These are phyloP conservation scores for Pygocentrus nattereri DNA, from an alignment of 2,797 vertebrate genomes.

Conservation along the genomic window DNA sequence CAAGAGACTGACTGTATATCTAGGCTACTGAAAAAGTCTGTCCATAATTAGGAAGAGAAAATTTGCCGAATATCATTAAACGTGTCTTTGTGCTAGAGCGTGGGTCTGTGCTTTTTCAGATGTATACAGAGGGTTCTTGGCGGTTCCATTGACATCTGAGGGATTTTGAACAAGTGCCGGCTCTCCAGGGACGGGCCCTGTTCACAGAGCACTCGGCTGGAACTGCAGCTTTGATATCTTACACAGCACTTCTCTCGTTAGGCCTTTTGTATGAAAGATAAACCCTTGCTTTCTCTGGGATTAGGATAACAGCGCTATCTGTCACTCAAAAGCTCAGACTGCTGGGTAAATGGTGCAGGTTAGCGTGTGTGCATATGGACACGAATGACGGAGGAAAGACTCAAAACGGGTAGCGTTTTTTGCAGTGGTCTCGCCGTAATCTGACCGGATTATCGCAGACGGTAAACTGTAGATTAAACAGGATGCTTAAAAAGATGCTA, in stretches of 20 bases:
- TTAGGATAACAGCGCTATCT: slow-evolving; percentile 54
- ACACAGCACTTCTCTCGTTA: slow-evolving; percentile 38
- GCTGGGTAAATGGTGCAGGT: slow-evolving; percentile 34
- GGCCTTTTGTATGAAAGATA: slow-evolving; percentile 39
- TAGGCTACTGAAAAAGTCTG: background rate
- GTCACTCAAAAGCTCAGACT: slow-evolving; percentile 54
- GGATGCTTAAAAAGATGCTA: slow-evolving; percentile 31
- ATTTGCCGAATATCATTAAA: slow-evolving; percentile 38
- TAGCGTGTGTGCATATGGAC: slow-evolving; percentile 48
- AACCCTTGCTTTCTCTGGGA: slow-evolving; percentile 52
- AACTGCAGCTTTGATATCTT: slow-evolving; percentile 46
- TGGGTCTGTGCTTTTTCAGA: slow-evolving; percentile 38
- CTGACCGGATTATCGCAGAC: slow-evolving; percentile 68
- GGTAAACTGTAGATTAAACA: slow-evolving; percentile 71
- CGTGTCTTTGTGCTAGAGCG: slow-evolving; percentile 2
- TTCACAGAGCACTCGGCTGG: slow-evolving; percentile 27
- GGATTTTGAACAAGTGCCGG: slow-evolving; percentile 13
- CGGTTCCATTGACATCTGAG: slow-evolving; percentile 46
- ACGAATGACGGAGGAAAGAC: slow-evolving; percentile 45
- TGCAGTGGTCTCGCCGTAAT: slow-evolving; percentile 65
- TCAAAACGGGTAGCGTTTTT: slow-evolving; percentile 22
- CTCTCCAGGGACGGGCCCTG: slow-evolving; percentile 30
- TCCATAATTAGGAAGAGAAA: slow-evolving; percentile 32
- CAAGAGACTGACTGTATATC: background rate
- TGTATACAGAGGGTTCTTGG: slow-evolving; percentile 43